Evolutionary conservation across 64 coral and sea anemone genomes (phyloP).

Genomic region (Acropora yongei): DNA sequence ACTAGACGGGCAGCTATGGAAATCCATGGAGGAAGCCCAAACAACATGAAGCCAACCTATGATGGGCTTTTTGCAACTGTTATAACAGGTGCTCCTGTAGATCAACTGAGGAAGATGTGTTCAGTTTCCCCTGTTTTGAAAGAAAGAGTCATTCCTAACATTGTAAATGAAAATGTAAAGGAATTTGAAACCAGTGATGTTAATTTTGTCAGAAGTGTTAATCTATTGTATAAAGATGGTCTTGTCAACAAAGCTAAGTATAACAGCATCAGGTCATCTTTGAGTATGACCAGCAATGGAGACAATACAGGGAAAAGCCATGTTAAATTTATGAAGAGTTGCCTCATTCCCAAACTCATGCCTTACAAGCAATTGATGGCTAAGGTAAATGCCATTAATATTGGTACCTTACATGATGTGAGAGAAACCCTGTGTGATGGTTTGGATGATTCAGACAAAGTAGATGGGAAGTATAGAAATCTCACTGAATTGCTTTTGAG

Average conservation of each 20-base stretch:
- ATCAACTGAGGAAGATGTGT: conserved; percentile 1
- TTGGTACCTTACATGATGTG: conserved; percentile 66
- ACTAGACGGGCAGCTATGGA: conserved; percentile 51
- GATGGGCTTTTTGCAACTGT: conserved; percentile 64
- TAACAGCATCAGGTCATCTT: conserved; percentile 52
- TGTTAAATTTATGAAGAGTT: conserved; percentile 21
- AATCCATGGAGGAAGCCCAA: conserved; percentile 37
- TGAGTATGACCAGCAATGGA: conserved; percentile 46
- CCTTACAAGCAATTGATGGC: conserved; percentile 47
- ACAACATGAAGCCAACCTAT: conserved; percentile 37
- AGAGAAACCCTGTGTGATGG: conserved; percentile 61
- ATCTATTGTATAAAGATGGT: conserved; percentile 62
- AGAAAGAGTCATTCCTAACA: conserved; percentile 12
- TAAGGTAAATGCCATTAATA: conserved; percentile 70
- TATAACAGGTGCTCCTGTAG: conserved; percentile 11
- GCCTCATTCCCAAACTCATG: conserved; percentile 5
- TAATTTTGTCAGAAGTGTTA: conserved; percentile 67
- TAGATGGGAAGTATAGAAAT: conserved; percentile 65
- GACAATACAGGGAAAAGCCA: conserved; percentile 43
- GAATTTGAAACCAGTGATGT: conserved; percentile 36
- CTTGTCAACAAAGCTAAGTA: conserved; percentile 69
- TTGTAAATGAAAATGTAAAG: neutral
- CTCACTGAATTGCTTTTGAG: conserved; percentile 41
- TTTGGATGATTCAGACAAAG: conserved; percentile 43
- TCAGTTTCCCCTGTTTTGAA: conserved; percentile 12